Base-by-base conservation (phyloP, 2,888 invertebrate species). In the Drosophila lacicola region DNA sequence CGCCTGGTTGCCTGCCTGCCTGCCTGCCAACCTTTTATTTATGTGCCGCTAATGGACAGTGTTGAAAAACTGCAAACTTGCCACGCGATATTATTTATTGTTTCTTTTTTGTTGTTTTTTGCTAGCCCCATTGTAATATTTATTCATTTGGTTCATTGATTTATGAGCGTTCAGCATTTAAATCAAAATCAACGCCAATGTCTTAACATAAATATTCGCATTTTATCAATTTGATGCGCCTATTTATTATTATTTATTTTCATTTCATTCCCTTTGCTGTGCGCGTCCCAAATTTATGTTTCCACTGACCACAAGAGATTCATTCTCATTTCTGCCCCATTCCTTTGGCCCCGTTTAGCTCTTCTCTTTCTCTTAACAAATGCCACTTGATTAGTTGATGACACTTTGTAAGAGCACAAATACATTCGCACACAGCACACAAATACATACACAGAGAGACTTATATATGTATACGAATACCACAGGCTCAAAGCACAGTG, bases 141-240 rank as follows among this genome's bases (percentile, higher is more conserved):
- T 74, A 81, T 80, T 81, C 78, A 81, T 87, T 89, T 79, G 60
- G 58, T 55, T 65, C 77, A 86, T 88, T 82, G 89, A 88, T 86
- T 87, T 88, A 87, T 89, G 72, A 44, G 60, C 68, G 51, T 44
- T 42, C 37, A 44, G 61, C 80, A 70, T 75, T 85, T 84, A 88
- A 77, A 84, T 84, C 82, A 82, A 88, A 85, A 78, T 85, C 82
- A 86, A 68, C 67, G 71, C 78, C 29, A 65, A 63, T 61, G 73
- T 64, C 73, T 70, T 73, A 63, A 42, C 71, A 51, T 69, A 29
- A 29, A 75, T 79, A 85, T 82, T 53, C 73, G 57, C 71, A 76
- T 80, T 90, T 82, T 87, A 87, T 88, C 90, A 88, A 82, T 82
- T 87, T 90, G 77, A 82, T 78, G 74, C 57, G 80, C 63, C 88